Percentiles rank a stretch among this genome's conserved stretches.
Evolutionary conservation across 2,797 vertebrate species (phyloP).

Genomic region (Argyrosomus regius): DNA sequence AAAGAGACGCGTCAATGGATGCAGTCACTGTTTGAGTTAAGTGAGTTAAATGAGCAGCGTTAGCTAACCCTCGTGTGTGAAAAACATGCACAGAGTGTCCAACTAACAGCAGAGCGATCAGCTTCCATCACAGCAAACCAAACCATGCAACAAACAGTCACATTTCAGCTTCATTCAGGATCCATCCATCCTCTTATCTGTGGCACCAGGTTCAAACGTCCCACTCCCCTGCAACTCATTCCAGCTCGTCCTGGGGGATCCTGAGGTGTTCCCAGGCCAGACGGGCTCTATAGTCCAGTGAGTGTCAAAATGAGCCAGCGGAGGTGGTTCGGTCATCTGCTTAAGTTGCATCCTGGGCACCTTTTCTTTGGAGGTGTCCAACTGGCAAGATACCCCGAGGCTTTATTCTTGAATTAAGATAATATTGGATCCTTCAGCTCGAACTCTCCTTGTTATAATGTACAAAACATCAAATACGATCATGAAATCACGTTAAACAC

Average conservation of each 20-base stretch:
- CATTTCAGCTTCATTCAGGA: not conserved
- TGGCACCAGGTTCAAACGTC: no score
- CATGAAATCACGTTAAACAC: slow-evolving; percentile 1
- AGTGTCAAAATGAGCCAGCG: no score
- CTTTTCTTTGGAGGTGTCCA: no score
- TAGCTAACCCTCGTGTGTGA: not conserved
- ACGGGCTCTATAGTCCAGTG: no score
- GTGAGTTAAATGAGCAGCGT: no score
- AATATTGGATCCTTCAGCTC: not conserved
- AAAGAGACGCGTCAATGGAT: slow-evolving; percentile 32
- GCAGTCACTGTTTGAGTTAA: slow-evolving; percentile 43
- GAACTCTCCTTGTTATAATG: not conserved
- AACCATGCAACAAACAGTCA: not conserved
- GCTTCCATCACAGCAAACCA: slow-evolving; percentile 2
- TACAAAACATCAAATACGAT: slow-evolving; percentile 2
- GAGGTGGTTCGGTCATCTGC: no score
- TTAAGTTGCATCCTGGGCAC: no score
- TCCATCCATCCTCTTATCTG: no score
- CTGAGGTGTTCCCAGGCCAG: no score
- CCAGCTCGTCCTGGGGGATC: no score
- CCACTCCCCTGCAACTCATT: no score
- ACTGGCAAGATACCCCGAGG: no score
- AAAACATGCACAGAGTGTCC: slow-evolving; percentile 18
- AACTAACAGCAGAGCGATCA: slow-evolving; percentile 5
- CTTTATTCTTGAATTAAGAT: not conserved